These are phyloP conservation scores for Temnothorax unifasciatus DNA, from an alignment of 2,888 invertebrate genomes.

Conservation along the genomic window DNA sequence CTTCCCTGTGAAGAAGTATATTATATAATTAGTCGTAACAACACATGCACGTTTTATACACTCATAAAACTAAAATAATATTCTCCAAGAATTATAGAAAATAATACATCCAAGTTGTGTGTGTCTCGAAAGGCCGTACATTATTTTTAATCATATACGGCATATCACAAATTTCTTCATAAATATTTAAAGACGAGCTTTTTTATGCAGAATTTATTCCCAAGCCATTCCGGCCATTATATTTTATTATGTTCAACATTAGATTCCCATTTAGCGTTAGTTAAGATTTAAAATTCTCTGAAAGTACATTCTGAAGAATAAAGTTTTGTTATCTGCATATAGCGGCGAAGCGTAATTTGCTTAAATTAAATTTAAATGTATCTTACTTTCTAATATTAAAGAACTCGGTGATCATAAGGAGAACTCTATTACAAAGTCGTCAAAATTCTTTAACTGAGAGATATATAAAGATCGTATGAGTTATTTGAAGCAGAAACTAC, in stretches of 20 bases:
- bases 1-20: background rate
- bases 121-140: background rate
- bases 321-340: background rate
- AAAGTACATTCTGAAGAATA: background rate
- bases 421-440: background rate
- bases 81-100: background rate
- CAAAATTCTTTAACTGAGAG: background rate
- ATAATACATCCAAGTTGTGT: background rate
- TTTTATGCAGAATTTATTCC: background rate
- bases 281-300: background rate
- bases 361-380: constrained; percentile 13
- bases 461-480: background rate
- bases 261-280: background rate
- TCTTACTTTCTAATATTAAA: background rate
- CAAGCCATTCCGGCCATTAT: background rate
- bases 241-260: background rate
- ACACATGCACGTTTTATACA: constrained; percentile 10
- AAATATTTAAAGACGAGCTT: background rate
- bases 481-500: background rate
- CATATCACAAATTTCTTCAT: background rate
- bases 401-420: background rate
- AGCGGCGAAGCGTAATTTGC: background rate
- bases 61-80: background rate
- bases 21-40: constrained; percentile 45
- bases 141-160: background rate